phyloP scores from a whole-genome alignment of 2,797 vertebrate genomes.

The Pangasius macronema region DNA sequence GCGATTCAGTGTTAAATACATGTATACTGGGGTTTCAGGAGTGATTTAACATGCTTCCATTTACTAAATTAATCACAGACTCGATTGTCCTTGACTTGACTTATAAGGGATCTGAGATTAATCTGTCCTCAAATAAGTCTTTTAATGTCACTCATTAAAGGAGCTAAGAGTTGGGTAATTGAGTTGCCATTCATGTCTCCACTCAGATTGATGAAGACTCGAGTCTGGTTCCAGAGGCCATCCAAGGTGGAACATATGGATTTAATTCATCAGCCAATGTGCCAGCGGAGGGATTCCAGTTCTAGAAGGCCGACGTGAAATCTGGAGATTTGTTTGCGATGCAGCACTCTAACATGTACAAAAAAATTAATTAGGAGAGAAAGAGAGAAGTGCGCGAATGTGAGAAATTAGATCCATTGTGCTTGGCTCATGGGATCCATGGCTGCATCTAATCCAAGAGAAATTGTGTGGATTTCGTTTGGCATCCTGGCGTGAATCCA shows the following conservation, averaged over 20 bases:
- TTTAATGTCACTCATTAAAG: background rate
- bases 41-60: background rate
- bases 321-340: slow-evolving; percentile 94
- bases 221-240: slow-evolving; percentile 94
- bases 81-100: background rate
- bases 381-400: slow-evolving; percentile 76
- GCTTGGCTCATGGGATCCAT: slow-evolving; percentile 99
- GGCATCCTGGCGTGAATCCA: slow-evolving; percentile 87
- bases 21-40: background rate
- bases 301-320: slow-evolving; percentile 86
- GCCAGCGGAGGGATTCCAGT: slow-evolving; percentile 99
- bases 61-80: background rate
- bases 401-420: slow-evolving; percentile 99
- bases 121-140: background rate
- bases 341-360: slow-evolving; percentile 89
- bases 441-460: slow-evolving; percentile 99
- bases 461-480: slow-evolving; percentile 99
- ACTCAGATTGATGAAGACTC: slow-evolving; percentile 96
- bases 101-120: background rate
- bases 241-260: slow-evolving; percentile 96
- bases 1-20: background rate
- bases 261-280: slow-evolving; percentile 99
- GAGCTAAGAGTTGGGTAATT: background rate
- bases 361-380: slow-evolving; percentile 76
- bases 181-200: background rate